Conservation (phyloP, 2,113 vertebrate species). For the Lophochroa leadbeateri region DNA sequence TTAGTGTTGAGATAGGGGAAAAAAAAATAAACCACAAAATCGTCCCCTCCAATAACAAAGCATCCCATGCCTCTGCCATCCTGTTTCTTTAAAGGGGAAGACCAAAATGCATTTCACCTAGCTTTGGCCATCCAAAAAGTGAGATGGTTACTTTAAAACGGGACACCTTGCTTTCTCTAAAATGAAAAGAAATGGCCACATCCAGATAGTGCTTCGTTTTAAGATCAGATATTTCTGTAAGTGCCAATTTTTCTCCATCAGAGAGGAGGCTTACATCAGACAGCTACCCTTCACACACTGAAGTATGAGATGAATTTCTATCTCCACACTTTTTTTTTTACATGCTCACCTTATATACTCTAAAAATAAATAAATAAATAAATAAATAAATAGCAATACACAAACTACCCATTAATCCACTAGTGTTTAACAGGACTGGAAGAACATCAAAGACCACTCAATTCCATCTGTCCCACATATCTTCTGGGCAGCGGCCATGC, state of each 20-base stretch:
- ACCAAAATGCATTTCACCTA: neutral
- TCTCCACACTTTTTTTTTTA: neutral
- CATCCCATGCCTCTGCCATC: neutral
- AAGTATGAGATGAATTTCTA: neutral
- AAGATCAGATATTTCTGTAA: neutral
- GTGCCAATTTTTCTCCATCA: neutral
- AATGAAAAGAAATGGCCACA: neutral
- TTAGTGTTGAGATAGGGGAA: neutral
- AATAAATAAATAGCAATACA: neutral
- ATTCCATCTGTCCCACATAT: neutral
- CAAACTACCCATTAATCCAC: neutral
- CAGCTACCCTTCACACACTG: neutral
- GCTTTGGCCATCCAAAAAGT: neutral
- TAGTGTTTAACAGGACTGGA: neutral
- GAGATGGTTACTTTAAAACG: neutral
- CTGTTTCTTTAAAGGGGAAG: neutral
- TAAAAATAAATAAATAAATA: neutral
- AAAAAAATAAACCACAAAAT: neutral
- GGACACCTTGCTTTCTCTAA: neutral
- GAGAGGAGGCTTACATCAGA: neutral
- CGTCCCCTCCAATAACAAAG: rapidly evolving
- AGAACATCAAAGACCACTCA: neutral
- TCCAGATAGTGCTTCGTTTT: neutral
- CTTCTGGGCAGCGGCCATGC: neutral
- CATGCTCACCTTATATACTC: neutral